Conservation (phyloP, 2,797 vertebrate species). For the Semaprochilodus insignis region DNA sequence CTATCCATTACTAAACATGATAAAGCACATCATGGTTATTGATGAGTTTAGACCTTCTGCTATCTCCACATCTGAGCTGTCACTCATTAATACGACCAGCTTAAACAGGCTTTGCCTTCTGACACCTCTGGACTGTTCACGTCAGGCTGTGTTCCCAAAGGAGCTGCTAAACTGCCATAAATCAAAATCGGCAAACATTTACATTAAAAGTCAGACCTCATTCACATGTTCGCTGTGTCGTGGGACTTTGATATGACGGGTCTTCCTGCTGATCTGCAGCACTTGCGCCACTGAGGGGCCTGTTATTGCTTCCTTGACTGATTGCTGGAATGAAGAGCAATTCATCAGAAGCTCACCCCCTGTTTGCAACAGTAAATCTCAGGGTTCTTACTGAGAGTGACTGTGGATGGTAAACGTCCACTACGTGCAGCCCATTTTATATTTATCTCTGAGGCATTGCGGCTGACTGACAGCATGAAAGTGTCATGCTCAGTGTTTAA, state of each 20-base stretch:
- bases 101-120: not conserved
- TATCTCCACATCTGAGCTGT: not conserved
- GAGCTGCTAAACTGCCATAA: constrained; percentile 12
- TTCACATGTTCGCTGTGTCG: constrained; percentile 15
- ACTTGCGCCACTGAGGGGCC: not conserved
- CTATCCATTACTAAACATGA: no score
- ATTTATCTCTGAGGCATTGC: constrained; percentile 53
- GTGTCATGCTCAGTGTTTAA: constrained; percentile 62
- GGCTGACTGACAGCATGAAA: constrained; percentile 69
- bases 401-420: not conserved
- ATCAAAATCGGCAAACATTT: constrained; percentile 28
- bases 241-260: constrained; percentile 42
- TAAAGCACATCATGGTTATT: no score
- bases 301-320: constrained; percentile 18
- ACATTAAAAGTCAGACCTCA: constrained; percentile 12
- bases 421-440: constrained; percentile 29
- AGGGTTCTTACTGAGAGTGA: not conserved
- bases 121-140: not conserved
- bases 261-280: constrained; percentile 22
- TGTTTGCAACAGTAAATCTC: not conserved
- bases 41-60: not conserved
- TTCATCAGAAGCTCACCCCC: not conserved
- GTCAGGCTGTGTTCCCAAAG: not conserved
- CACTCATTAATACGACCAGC: no score
- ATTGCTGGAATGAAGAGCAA: constrained; percentile 4